Evolutionary conservation across 64 coral and sea anemone species (phyloP).

Genomic region (Pocillopora verrucosa): DNA sequence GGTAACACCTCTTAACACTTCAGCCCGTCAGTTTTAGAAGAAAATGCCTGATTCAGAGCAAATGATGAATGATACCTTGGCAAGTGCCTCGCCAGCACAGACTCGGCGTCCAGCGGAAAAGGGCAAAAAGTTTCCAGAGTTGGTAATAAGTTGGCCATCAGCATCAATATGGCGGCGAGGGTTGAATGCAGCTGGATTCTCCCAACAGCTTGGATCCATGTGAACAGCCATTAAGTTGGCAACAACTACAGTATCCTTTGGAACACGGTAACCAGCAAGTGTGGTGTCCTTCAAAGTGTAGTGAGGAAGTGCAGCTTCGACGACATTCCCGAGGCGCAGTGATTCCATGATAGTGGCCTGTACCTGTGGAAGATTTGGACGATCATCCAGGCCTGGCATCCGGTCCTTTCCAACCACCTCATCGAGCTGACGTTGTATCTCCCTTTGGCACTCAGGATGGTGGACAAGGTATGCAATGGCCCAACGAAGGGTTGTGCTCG

Average conservation of each 20-base stretch:
- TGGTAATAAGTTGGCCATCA: slow-evolving; percentile 40
- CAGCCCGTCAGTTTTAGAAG: no score
- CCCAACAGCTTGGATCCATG: slow-evolving; percentile 38
- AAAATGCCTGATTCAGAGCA: no score
- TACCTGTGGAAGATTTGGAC: slow-evolving; percentile 13
- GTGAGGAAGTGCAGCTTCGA: slow-evolving; percentile 33
- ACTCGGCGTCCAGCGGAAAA: slow-evolving; percentile 61
- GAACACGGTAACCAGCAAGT: slow-evolving; percentile 42
- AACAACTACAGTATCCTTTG: slow-evolving; percentile 48
- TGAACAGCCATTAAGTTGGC: slow-evolving; percentile 8
- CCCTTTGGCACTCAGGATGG: slow-evolving; percentile 34
- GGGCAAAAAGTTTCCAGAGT: slow-evolving; percentile 38
- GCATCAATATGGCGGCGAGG: slow-evolving; percentile 55
- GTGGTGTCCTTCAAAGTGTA: slow-evolving; percentile 54
- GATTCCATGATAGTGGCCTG: slow-evolving; percentile 46
- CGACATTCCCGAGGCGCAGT: slow-evolving; percentile 48
- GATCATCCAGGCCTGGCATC: slow-evolving; percentile 35
- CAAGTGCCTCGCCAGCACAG: slow-evolving; percentile 62
- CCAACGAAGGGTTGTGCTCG: slow-evolving; percentile 48
- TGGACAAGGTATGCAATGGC: slow-evolving; percentile 61
- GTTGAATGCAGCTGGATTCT: slow-evolving; percentile 34
- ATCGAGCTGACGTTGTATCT: slow-evolving; percentile 43
- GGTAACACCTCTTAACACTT: no score
- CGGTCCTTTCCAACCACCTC: slow-evolving; percentile 39
- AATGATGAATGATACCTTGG: not conserved